These are phyloP conservation scores for Acleris laterana DNA, from an alignment of 2,888 invertebrate genomes.

Conservation along the genomic window DNA sequence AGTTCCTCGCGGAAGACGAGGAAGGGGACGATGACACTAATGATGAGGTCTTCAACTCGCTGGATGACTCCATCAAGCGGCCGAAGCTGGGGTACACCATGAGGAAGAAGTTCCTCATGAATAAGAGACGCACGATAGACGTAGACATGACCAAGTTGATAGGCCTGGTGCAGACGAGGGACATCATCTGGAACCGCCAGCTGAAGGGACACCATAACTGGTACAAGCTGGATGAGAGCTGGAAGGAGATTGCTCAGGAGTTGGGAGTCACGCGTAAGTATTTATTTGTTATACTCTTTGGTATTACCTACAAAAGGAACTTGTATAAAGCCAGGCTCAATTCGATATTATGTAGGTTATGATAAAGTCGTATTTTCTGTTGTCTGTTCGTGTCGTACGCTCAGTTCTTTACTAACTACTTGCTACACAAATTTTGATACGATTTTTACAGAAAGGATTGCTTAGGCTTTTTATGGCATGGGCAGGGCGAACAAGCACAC, in stretches of 20 bases:
- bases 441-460: too few species aligned
- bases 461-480: too few species aligned
- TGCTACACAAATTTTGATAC: too few species aligned
- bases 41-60: constrained; percentile 68
- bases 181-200: constrained; percentile 77
- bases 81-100: constrained; percentile 77
- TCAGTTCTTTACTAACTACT: too few species aligned
- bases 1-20: constrained; percentile 73
- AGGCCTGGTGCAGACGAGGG: constrained; percentile 67
- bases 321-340: not conserved
- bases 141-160: constrained; percentile 76
- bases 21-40: constrained; percentile 70
- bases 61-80: constrained; percentile 73
- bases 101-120: constrained; percentile 75
- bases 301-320: not conserved
- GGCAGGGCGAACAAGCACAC: too few species aligned
- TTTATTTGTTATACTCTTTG: not conserved
- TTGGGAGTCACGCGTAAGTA: constrained; percentile 75
- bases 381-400: too few species aligned
- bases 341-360: not conserved
- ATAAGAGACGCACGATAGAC: constrained; percentile 72
- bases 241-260: constrained; percentile 77
- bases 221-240: constrained; percentile 77
- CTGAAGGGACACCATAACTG: constrained; percentile 78
- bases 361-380: too few species aligned